phyloP scores from a whole-genome alignment of 2,113 vertebrate genomes.

The Podiceps cristatus region DNA sequence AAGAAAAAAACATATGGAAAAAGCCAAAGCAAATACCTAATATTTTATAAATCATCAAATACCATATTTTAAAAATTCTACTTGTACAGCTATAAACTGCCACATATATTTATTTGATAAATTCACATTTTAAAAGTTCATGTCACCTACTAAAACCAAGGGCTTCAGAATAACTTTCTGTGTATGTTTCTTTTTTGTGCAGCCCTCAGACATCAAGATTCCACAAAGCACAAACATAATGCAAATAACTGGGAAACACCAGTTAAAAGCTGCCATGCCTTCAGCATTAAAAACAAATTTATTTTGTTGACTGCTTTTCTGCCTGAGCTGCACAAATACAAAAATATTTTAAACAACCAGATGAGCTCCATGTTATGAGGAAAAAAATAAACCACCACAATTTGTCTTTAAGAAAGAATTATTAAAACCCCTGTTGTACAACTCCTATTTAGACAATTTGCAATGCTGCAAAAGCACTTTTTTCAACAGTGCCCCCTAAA shows the following conservation, averaged over 20 bases:
- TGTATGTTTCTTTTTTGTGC: neutral
- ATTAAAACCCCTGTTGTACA: slow-evolving; percentile 11
- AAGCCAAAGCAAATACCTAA: slow-evolving; percentile 70
- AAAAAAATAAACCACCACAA: slow-evolving; percentile 19
- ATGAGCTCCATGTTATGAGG: neutral
- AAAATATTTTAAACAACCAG: neutral
- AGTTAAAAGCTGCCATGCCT: neutral
- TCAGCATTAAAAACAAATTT: neutral
- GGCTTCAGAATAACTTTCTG: neutral
- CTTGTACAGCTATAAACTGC: neutral
- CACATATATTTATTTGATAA: slow-evolving; percentile 64
- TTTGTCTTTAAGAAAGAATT: slow-evolving; percentile 59
- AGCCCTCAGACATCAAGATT: neutral
- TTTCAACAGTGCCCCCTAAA: slow-evolving; percentile 79
- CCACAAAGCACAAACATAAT: neutral
- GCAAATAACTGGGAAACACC: neutral
- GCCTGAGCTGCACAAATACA: neutral
- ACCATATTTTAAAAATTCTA: slow-evolving; percentile 44
- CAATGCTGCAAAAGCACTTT: slow-evolving; percentile 79
- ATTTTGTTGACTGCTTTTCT: neutral
- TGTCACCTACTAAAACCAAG: slow-evolving; percentile 41
- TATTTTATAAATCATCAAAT: slow-evolving; percentile 66
- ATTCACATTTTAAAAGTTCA: slow-evolving; percentile 48
- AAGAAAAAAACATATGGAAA: slow-evolving; percentile 13
- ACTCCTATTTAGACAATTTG: slow-evolving; percentile 70